phyloP scores from a whole-genome alignment of 2,888 invertebrate species.

The Epinotia brunnichana region DNA sequence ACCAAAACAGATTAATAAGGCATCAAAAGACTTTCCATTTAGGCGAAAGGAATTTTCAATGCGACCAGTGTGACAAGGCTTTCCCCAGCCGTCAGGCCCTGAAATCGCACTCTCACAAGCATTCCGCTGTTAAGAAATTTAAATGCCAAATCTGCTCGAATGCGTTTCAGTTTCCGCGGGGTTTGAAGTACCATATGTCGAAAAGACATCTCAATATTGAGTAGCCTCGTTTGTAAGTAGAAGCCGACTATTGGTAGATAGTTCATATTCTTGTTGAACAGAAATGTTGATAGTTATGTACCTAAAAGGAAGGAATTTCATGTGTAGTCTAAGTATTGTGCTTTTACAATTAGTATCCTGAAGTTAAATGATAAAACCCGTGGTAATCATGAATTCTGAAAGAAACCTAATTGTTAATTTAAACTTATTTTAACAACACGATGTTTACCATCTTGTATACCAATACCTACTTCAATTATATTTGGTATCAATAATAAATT shows the following conservation, averaged over 20 bases:
- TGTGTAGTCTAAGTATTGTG: too few relatives aligned
- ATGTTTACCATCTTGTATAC: too few relatives aligned
- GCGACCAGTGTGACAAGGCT: constrained; percentile 14
- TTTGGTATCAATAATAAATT: not conserved
- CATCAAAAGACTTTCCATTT: constrained; percentile 16
- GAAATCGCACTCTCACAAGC: constrained; percentile 34
- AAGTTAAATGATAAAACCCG: too few relatives aligned
- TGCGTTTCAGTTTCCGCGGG: constrained; percentile 42
- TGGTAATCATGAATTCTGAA: too few relatives aligned
- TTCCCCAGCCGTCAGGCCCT: constrained; percentile 18
- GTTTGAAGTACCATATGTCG: constrained; percentile 30
- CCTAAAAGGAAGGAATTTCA: too few relatives aligned
- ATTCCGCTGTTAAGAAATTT: constrained; percentile 49
- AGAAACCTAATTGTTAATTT: too few relatives aligned
- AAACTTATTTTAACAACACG: too few relatives aligned
- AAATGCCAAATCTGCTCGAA: constrained; percentile 52
- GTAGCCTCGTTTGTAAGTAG: too few relatives aligned
- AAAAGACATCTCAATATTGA: constrained; percentile 26
- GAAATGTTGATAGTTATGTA: too few relatives aligned
- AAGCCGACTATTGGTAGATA: too few relatives aligned
- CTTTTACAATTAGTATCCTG: too few relatives aligned
- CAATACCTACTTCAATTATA: not conserved
- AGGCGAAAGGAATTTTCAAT: constrained; percentile 20
- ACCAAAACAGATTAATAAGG: not conserved
- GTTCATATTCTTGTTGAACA: too few relatives aligned